A percentile compares a stretch with the other conserved stretches of the same genome.
phyloP scores from a whole-genome alignment of 1,140 invertebrate species.

The Trachymyrmex septentrionalis region DNA sequence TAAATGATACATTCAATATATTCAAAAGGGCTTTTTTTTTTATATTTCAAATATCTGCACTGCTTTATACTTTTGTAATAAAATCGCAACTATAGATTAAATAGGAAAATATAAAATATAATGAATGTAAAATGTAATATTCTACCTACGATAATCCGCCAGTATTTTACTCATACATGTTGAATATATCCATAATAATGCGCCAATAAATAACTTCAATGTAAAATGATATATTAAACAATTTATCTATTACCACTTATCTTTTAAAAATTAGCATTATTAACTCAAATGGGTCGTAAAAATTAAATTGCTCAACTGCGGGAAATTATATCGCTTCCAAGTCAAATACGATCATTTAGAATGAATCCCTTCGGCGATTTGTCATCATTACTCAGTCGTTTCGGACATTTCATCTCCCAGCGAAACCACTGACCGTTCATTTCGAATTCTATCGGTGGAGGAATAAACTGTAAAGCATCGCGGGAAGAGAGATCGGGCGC shows the following conservation, averaged over 20 bases:
- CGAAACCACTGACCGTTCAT: constrained; percentile 39
- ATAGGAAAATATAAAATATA: neutral
- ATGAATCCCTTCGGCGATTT: neutral
- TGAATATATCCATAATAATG: neutral
- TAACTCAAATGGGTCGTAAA: neutral
- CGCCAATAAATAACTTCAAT: neutral
- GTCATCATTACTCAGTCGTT: constrained; percentile 33
- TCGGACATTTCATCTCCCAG: neutral
- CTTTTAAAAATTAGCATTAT: neutral
- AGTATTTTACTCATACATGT: neutral
- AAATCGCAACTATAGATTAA: neutral
- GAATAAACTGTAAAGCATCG: constrained; percentile 54
- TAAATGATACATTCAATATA: neutral
- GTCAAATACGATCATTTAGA: neutral
- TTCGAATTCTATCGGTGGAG: constrained; percentile 40
- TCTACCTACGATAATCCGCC: neutral
- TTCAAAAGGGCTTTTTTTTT: neutral
- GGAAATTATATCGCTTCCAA: neutral
- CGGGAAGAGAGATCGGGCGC: neutral
- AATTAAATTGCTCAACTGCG: neutral
- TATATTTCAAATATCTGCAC: neutral
- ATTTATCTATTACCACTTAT: neutral
- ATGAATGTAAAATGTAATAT: neutral
- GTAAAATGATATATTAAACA: neutral
- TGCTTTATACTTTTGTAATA: neutral